Percentiles rank a stretch among this genome's conserved stretches.
phyloP scores from a whole-genome alignment of 2,888 invertebrate genomes.

The Phasia obesa region DNA sequence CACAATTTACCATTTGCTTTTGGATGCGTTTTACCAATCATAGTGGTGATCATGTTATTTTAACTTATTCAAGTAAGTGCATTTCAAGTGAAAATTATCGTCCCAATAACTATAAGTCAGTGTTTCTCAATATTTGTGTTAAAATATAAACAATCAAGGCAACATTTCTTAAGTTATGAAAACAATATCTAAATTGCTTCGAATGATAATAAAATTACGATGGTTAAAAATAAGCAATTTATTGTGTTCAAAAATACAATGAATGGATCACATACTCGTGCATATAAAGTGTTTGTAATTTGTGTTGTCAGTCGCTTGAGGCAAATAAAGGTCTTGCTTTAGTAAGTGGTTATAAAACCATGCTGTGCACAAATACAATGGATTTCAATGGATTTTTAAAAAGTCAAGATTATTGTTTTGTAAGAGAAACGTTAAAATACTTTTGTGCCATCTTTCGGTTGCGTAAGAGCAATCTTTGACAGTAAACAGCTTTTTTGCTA shows the following conservation, averaged over 20 bases:
- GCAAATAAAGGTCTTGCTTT: background rate
- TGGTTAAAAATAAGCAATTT: too few species aligned
- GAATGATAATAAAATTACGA: too few species aligned
- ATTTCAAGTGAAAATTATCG: background rate
- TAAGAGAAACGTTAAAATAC: slow-evolving; percentile 21
- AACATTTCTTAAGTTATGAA: too few species aligned
- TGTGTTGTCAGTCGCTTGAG: background rate
- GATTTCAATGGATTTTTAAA: slow-evolving; percentile 14
- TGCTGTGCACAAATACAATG: slow-evolving; percentile 16
- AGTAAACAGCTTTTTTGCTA: slow-evolving; percentile 51
- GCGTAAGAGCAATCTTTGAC: slow-evolving; percentile 59
- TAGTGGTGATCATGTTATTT: slow-evolving; percentile 90
- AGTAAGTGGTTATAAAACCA: background rate
- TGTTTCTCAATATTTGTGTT: background rate
- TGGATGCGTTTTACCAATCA: slow-evolving; percentile 93
- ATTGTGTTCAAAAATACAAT: too few species aligned
- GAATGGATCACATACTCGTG: too few species aligned
- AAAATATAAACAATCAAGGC: background rate
- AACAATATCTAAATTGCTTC: too few species aligned
- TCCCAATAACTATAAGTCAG: too few species aligned
- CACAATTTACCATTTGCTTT: slow-evolving; percentile 92
- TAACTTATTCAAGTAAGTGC: slow-evolving; percentile 90
- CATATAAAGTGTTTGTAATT: slow-evolving; percentile 12
- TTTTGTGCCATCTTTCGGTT: slow-evolving; percentile 42
- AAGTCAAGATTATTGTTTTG: slow-evolving; percentile 43